Base-by-base conservation (phyloP, 1,140 invertebrate species). In the Lethocerus indicus region DNA sequence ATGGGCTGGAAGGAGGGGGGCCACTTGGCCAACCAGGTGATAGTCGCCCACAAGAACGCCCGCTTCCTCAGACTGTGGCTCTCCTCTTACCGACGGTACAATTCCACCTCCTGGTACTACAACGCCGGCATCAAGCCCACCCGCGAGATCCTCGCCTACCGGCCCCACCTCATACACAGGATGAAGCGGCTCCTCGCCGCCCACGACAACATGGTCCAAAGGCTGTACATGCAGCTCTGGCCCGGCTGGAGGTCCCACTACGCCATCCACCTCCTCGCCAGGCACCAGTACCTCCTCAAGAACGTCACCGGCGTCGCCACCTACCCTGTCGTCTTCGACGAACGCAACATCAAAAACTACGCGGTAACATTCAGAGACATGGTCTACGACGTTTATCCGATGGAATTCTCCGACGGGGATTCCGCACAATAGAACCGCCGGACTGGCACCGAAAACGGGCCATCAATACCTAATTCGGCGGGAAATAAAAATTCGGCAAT, bases 1-100 rank as follows among this genome's bases (percentile, higher is more conserved):
- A 23, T 70, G 9, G 67, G 64, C 6, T 68, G 64, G 67, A 54
- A 56, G 20, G 42, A 58, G 23, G 45, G 50, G 14, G 26, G 56
- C 13, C 39, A 40, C 36, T 26, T 52, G n/a, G 51, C 45, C 13
- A 52, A 42, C 14, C 50, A 62, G 56, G 54, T 63, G 3, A 45
- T 65, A 16, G 43, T 66, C n/a, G 61, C 51, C 21, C 36, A 53
- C 44, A 48, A 47, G 36, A 47, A 53, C 47, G 59, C 64, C 1
- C 26, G 59, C 37, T 61, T 65, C 52, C 45, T 66, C 16, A 36
- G 49, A 9, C 48, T 58, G 9, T 63, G 61, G 59, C 36, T 63
- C 28, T 52, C 63, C 12, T 48, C 55, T 9, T 66, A 66, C 41
- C 46, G 49, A 37, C 23, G 41, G 12, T 63, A 63, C 48, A 50